These are phyloP conservation scores for Nyleta sp. DNA, from an alignment of 2,888 invertebrate species.

Conservation along the genomic window DNA sequence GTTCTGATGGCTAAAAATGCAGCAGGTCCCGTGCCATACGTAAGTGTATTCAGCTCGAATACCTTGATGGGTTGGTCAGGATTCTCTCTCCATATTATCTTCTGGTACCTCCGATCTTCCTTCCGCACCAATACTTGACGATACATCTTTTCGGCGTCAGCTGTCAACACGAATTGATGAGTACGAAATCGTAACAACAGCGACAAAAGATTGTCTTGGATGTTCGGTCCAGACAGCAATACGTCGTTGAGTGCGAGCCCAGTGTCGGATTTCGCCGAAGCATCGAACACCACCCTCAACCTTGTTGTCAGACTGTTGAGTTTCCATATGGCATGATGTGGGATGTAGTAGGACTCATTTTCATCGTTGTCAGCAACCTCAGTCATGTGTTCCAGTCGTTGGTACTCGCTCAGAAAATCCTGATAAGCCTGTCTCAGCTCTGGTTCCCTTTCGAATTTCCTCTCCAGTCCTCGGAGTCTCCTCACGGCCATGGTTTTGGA, in stretches of 20 bases:
- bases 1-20: conserved; percentile 63
- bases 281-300: conserved; percentile 8
- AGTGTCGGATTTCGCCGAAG: conserved; percentile 21
- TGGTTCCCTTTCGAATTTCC: not conserved
- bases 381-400: conserved; percentile 7
- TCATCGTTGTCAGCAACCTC: not conserved
- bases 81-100: conserved; percentile 69
- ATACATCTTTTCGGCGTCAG: conserved; percentile 71
- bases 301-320: conserved; percentile 4
- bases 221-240: conserved; percentile 43
- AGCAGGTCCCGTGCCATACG: conserved; percentile 68
- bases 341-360: conserved; percentile 1
- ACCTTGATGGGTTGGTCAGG: conserved; percentile 43
- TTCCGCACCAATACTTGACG: conserved; percentile 61
- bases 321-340: conserved; percentile 24
- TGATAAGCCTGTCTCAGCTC: conserved; percentile 10
- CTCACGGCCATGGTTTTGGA: not conserved
- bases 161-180: conserved; percentile 64
- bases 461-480: conserved; percentile 2
- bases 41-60: conserved; percentile 65
- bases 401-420: conserved; percentile 10
- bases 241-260: conserved; percentile 60
- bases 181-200: conserved; percentile 67
- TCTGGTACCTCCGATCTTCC: conserved; percentile 61
- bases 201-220: conserved; percentile 60